Percentiles rank a stretch among this genome's conserved stretches.
Evolutionary conservation across 2,888 invertebrate genomes (phyloP).

Genomic region (Diloba caeruleocephala): DNA sequence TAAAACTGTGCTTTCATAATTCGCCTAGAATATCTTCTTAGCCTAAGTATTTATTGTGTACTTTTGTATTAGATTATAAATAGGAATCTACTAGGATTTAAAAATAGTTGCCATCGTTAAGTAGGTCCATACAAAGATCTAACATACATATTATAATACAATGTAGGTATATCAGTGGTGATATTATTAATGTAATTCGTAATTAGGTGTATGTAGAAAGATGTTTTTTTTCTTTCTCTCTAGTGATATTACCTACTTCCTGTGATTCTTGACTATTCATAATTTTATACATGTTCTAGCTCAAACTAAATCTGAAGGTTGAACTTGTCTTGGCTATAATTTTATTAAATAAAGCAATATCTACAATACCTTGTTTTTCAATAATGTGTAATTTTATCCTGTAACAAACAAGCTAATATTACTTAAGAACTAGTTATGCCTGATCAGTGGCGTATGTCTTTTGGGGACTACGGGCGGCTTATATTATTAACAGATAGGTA

Average conservation of each 20-base stretch:
- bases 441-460: no score
- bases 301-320: slow-evolving; percentile 76
- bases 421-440: no score
- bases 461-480: no score
- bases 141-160: slow-evolving; percentile 43
- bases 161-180: slow-evolving; percentile 74
- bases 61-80: slow-evolving; percentile 58
- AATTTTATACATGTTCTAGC: slow-evolving; percentile 85
- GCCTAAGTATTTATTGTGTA: slow-evolving; percentile 70
- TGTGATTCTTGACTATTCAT: slow-evolving; percentile 86
- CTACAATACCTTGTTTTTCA: slow-evolving; percentile 55
- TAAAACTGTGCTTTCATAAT: slow-evolving; percentile 69
- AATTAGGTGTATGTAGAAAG: slow-evolving; percentile 72
- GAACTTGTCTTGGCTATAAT: slow-evolving; percentile 83
- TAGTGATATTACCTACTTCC: slow-evolving; percentile 80
- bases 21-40: slow-evolving; percentile 72
- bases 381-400: slow-evolving; percentile 18
- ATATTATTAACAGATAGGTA: no score
- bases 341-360: slow-evolving; percentile 86
- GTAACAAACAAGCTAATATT: no score
- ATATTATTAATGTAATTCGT: slow-evolving; percentile 74
- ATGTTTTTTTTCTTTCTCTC: slow-evolving; percentile 72
- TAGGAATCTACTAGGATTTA: slow-evolving; percentile 50
- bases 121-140: slow-evolving; percentile 37
- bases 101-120: slow-evolving; percentile 54